Evolutionary conservation across 2,888 invertebrate species (phyloP).

Genomic region (Heliconius cydno): DNA sequence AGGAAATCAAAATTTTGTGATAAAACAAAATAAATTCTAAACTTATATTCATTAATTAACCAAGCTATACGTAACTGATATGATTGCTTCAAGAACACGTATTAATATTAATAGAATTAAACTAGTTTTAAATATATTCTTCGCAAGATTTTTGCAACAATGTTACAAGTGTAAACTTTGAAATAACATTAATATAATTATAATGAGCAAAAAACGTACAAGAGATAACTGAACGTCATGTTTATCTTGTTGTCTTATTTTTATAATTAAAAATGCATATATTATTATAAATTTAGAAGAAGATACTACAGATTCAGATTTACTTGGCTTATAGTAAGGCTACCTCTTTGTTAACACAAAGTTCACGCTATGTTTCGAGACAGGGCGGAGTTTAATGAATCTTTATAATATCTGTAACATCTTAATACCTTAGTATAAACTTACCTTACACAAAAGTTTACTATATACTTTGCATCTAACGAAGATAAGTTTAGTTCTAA

Average conservation of each 20-base stretch:
- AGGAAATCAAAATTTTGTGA: neutral
- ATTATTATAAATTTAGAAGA: neutral
- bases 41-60: neutral
- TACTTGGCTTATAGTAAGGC: neutral
- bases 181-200: slow-evolving; percentile 4
- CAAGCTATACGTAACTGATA: slow-evolving; percentile 2
- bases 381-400: neutral
- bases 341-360: neutral
- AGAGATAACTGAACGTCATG: slow-evolving; percentile 3
- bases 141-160: slow-evolving; percentile 40
- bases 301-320: neutral
- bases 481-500: neutral
- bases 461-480: neutral
- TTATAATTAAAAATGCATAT: neutral
- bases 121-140: slow-evolving; percentile 43
- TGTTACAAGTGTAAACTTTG: slow-evolving; percentile 38
- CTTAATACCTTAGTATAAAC: neutral
- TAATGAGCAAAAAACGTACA: neutral
- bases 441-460: neutral
- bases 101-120: slow-evolving; percentile 41
- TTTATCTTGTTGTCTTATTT: neutral
- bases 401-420: neutral
- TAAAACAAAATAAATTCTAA: neutral
- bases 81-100: slow-evolving; percentile 27
- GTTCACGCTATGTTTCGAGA: neutral